Conservation (phyloP, 2,797 vertebrate genomes). For the Clarias fuscus region DNA sequence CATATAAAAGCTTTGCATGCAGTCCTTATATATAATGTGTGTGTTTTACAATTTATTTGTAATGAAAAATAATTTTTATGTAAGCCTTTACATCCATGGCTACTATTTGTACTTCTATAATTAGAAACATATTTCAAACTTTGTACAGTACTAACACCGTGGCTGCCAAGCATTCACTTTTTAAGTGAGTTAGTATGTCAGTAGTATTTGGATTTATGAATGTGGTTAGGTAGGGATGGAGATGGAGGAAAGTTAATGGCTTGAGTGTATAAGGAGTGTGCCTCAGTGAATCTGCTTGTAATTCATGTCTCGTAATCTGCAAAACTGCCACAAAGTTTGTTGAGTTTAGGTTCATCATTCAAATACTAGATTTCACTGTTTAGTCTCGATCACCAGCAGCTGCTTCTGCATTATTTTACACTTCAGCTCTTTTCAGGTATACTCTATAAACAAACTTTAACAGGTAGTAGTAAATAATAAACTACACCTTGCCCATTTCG, state of each 20-base stretch:
- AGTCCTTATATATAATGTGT: background rate
- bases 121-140: background rate
- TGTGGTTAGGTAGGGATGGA: background rate
- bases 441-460: background rate
- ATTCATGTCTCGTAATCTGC: background rate
- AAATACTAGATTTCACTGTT: background rate
- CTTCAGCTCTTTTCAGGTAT: background rate
- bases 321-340: background rate
- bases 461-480: conserved; percentile 10
- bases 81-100: conserved; percentile 18
- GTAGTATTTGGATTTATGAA: background rate
- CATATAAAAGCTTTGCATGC: conserved; percentile 10
- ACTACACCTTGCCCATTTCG: background rate
- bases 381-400: conserved; percentile 6
- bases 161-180: background rate
- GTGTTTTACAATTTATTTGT: conserved; percentile 1
- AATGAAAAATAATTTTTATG: background rate
- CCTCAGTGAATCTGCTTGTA: background rate
- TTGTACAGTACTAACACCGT: background rate
- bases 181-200: background rate
- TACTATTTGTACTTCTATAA: conserved; percentile 12
- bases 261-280: conserved; percentile 6
- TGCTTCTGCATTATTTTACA: background rate
- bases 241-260: background rate
- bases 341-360: background rate